These are phyloP conservation scores for Zalophus californianus DNA, from an alignment of 2,797 vertebrate genomes.

Conservation along the genomic window DNA sequence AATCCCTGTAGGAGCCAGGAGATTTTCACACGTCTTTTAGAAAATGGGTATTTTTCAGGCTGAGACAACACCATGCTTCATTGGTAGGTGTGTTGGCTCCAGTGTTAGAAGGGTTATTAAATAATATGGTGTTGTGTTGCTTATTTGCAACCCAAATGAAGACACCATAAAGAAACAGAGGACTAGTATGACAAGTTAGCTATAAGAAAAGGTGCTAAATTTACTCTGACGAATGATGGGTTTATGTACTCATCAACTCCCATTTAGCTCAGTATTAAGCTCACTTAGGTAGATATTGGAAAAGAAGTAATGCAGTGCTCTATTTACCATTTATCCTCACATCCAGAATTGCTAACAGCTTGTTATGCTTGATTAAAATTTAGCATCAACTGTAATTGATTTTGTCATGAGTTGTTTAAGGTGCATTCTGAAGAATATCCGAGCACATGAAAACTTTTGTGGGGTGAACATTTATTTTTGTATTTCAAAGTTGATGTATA, in stretches of 20 bases:
- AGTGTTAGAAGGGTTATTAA: conserved; percentile 1
- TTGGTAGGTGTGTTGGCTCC: not conserved
- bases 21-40: not conserved
- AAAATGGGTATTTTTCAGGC: not conserved
- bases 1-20: not conserved
- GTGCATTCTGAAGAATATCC: not conserved
- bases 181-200: not conserved
- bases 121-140: not conserved
- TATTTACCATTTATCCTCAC: not conserved
- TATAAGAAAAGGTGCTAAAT: not conserved
- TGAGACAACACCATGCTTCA: not conserved
- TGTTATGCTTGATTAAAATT: not conserved
- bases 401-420: not conserved
- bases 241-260: not conserved
- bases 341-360: not conserved
- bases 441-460: not conserved
- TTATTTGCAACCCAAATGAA: conserved; percentile 32
- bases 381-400: not conserved
- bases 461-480: not conserved
- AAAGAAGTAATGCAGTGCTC: not conserved
- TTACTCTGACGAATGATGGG: not conserved
- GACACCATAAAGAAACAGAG: not conserved
- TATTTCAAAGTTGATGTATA: not conserved
- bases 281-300: not conserved
- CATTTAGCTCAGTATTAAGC: not conserved